Percentiles rank a stretch among this genome's conserved stretches.
These are phyloP conservation scores for Macaca fascicularis DNA, from an alignment of 2,113 vertebrate genomes.

Conservation along the genomic window DNA sequence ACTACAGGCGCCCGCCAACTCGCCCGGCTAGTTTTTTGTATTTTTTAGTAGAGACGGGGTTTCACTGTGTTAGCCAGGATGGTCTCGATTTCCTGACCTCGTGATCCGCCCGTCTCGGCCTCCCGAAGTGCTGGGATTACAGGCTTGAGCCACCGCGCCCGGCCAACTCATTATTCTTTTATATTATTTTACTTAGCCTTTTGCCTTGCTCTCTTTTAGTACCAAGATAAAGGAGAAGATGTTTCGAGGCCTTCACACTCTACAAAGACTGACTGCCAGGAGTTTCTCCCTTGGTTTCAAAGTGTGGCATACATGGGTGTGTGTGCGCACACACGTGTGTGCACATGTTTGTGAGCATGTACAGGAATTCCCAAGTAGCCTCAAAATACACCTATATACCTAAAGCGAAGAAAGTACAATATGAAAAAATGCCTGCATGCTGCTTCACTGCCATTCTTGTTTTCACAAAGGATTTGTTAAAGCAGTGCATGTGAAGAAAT, in stretches of 20 bases:
- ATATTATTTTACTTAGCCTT: background rate
- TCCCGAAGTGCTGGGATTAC: too few relatives aligned
- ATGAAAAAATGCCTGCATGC: accelerated
- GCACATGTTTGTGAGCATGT: accelerated
- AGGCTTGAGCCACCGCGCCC: too few relatives aligned
- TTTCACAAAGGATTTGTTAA: background rate
- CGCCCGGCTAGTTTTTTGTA: too few relatives aligned
- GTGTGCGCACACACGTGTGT: too few relatives aligned
- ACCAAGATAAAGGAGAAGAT: background rate
- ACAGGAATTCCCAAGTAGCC: too few relatives aligned
- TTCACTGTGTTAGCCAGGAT: too few relatives aligned
- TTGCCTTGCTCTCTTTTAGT: background rate
- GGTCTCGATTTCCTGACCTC: too few relatives aligned
- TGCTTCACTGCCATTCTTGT: background rate
- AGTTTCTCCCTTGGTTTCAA: background rate
- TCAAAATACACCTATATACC: background rate
- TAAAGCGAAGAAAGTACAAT: background rate
- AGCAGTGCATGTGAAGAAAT: background rate
- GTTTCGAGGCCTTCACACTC: background rate
- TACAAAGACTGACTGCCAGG: too few relatives aligned
- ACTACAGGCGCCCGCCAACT: too few relatives aligned
- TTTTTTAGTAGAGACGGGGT: too few relatives aligned
- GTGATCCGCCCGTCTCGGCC: too few relatives aligned
- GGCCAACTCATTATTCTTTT: background rate
- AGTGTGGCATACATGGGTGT: accelerated